Evolutionary conservation across 2,797 vertebrate genomes (phyloP), one percentile per base, ranked within the genome.

Genomic region (Anolis apletophallus): DNA sequence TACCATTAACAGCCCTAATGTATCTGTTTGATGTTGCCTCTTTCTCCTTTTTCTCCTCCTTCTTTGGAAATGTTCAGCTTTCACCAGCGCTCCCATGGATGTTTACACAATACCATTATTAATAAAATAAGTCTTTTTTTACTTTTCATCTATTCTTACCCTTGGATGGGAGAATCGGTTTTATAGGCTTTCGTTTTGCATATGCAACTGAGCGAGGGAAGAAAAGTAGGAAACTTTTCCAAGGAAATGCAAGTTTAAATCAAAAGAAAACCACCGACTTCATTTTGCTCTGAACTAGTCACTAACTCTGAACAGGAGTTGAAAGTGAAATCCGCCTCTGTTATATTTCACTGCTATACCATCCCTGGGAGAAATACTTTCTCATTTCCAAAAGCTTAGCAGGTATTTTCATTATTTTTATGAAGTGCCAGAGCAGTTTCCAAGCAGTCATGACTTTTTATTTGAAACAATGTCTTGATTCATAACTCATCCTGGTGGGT

Each of bases 361-460:
- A 71, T 17, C 64, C 72, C 73, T 76, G 23, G 79, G 50, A 75
- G 50, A 67, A 86, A 86, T 55, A 57, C 59, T 55, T 73, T 68
- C 72, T 87, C 61, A 50, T 82, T 87, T 81, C 54, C 29, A 81
- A 61, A 87, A 82, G 21, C 72, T 68, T 75, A 75, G 59, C 14
- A 54, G 5, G 73, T 68, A 68, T 81, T 86, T 71, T 76, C 72
- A 67, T 86, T 74, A 81, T 75, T 68, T 86, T 86, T 86, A 81
- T 76, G 73, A 81, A 86, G 19, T 34, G 14, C 23, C 29, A 80
- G 19, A 52, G 68, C 26, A 14, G 50, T 80, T 54, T 81, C 73
- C 34, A 55, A 69, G 80, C n/a, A 76, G 46, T 54, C 85, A 80
- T 73, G 55, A 23, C 23, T 68, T 81, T 81, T 81, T 76, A 68